These are phyloP conservation scores for Brachyalestes nurse DNA, from an alignment of 2,797 vertebrate genomes.

Conservation along the genomic window DNA sequence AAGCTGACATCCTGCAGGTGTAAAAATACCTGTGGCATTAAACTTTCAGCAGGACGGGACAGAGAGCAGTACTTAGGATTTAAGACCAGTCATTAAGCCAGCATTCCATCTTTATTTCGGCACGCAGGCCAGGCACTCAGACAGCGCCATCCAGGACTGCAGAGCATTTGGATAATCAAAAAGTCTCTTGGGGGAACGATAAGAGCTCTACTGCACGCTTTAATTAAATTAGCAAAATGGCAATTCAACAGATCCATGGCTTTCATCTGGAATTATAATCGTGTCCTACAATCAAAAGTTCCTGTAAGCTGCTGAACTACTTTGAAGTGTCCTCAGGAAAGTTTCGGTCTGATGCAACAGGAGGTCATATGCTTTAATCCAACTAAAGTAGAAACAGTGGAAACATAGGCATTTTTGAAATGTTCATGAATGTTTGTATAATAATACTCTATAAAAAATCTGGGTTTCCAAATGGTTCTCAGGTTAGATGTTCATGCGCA, in stretches of 20 bases:
- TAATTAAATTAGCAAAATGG: slow-evolving; percentile 30
- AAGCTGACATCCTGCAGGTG: slow-evolving; percentile 39
- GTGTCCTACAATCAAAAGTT: background rate
- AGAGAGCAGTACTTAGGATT: slow-evolving; percentile 4
- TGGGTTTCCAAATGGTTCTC: no score
- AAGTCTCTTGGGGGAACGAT: slow-evolving; percentile 10
- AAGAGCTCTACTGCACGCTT: slow-evolving; percentile 6
- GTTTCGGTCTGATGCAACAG: background rate
- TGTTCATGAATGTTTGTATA: no score
- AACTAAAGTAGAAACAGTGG: background rate
- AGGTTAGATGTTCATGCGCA: no score
- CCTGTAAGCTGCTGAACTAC: background rate
- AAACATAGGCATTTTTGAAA: background rate
- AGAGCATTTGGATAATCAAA: slow-evolving; percentile 26
- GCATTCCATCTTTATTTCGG: background rate
- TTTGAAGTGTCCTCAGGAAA: background rate
- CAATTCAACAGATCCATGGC: slow-evolving; percentile 21
- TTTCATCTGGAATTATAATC: slow-evolving; percentile 33
- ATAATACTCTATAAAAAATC: no score
- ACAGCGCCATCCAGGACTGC: background rate
- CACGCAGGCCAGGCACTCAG: background rate
- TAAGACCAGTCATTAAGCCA: background rate
- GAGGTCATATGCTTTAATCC: background rate
- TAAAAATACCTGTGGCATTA: slow-evolving; percentile 53
- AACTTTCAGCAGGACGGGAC: slow-evolving; percentile 41